Percentiles rank a stretch among this genome's conserved stretches.
Evolutionary conservation across 1,140 invertebrate species (phyloP).

Genomic region (Cyrtorhinus lividipennis): DNA sequence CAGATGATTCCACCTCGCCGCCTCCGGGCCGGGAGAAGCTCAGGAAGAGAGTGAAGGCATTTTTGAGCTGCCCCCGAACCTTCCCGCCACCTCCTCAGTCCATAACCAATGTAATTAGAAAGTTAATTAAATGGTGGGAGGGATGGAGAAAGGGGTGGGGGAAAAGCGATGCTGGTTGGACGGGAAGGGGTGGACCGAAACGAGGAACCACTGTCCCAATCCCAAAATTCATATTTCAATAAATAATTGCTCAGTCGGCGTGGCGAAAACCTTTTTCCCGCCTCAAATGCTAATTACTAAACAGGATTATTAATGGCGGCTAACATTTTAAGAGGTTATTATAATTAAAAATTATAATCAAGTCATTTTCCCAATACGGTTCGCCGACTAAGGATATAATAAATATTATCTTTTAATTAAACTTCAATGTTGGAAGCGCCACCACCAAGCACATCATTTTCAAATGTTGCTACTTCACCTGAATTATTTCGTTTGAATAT

Average conservation of each 20-base stretch:
- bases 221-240: constrained; percentile 16
- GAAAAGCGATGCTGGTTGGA: not conserved
- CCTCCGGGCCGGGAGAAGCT: not conserved
- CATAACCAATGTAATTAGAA: constrained; percentile 3
- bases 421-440: constrained; percentile 1
- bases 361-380: constrained; percentile 8
- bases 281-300: constrained; percentile 16
- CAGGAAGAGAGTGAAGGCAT: not conserved
- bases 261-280: constrained; percentile 11
- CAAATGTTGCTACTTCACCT: constrained; percentile 1
- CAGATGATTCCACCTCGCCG: not conserved
- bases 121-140: not conserved
- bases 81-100: too few relatives aligned
- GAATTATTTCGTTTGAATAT: constrained; percentile 7
- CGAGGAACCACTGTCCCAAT: constrained; percentile 11
- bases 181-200: not conserved
- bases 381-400: constrained; percentile 5
- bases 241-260: constrained; percentile 14
- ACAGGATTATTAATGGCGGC: constrained; percentile 16
- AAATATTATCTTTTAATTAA: constrained; percentile 10
- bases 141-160: not conserved
- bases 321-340: constrained; percentile 9
- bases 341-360: constrained; percentile 15
- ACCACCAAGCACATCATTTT: not conserved
- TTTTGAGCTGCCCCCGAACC: not conserved